Evolutionary conservation across 2,797 vertebrate genomes (phyloP).

Genomic region (Ataeniobius toweri): DNA sequence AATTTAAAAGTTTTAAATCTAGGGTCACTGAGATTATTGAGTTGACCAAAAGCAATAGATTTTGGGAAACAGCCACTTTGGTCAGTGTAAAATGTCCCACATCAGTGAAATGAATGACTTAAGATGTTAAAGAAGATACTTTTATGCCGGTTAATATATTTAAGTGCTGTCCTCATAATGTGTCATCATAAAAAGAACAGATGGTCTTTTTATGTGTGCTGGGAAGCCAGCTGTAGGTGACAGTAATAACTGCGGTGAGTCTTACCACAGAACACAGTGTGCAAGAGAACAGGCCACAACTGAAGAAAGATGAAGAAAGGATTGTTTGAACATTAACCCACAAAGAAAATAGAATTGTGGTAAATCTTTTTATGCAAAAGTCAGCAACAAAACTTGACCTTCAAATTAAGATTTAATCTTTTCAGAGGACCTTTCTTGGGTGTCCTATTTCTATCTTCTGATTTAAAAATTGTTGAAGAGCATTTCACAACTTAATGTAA

Average conservation of each 20-base stretch:
- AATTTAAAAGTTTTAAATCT: neutral
- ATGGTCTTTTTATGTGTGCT: slow-evolving; percentile 33
- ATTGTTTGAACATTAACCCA: neutral
- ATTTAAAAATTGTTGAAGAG: slow-evolving; percentile 1
- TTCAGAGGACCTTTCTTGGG: neutral
- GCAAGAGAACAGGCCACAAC: slow-evolving; percentile 46
- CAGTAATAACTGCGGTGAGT: slow-evolving; percentile 29
- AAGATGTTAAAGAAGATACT: slow-evolving; percentile 3
- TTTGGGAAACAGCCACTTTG: neutral
- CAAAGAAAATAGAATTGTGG: slow-evolving; percentile 5
- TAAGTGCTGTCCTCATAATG: slow-evolving; percentile 15
- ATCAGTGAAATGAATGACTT: slow-evolving; percentile 9
- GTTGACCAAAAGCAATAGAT: neutral
- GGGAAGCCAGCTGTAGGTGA: slow-evolving; percentile 35
- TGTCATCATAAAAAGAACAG: slow-evolving; percentile 31
- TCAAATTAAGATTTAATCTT: neutral
- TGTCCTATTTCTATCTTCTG: slow-evolving; percentile 55
- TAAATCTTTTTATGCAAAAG: neutral
- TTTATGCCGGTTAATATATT: slow-evolving; percentile 17
- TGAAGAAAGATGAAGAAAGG: slow-evolving; percentile 28
- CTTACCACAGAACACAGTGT: slow-evolving; percentile 24
- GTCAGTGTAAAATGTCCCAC: slow-evolving; percentile 4
- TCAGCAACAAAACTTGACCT: neutral
- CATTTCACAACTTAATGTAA: slow-evolving; percentile 49
- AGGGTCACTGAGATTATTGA: neutral